Evolutionary conservation across 2,113 vertebrate genomes (phyloP).

Genomic region (Cryptomyrus ogoouensis): DNA sequence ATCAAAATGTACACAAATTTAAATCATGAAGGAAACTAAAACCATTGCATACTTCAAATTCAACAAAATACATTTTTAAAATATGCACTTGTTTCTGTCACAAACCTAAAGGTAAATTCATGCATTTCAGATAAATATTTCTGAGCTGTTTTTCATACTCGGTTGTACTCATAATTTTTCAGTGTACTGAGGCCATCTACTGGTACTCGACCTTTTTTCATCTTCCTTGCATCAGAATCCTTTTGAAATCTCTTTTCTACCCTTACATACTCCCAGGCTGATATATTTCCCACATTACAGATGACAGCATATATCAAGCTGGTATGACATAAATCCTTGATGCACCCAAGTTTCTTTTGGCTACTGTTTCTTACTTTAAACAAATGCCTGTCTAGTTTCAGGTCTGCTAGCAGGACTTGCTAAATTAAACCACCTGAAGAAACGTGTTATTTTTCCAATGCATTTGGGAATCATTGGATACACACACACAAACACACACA

Average conservation of each 20-base stretch:
- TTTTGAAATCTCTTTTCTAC: background rate
- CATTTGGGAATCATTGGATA: background rate
- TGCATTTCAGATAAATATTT: background rate
- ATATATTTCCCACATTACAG: constrained; percentile 35
- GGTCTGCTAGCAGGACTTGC: background rate
- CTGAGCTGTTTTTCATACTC: background rate
- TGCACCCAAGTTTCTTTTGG: constrained; percentile 19
- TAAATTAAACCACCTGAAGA: background rate
- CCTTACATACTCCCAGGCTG: background rate
- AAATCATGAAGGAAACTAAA: background rate
- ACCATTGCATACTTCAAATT: background rate
- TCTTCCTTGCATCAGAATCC: background rate
- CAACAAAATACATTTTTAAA: background rate
- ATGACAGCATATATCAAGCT: constrained; percentile 31
- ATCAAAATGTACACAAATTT: background rate
- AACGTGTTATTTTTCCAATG: background rate
- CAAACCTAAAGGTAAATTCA: background rate
- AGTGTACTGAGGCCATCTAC: constrained; percentile 53
- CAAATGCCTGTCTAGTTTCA: constrained; percentile 26
- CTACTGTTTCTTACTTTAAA: constrained; percentile 29
- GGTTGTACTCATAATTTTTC: constrained; percentile 14
- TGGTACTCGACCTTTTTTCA: constrained; percentile 27
- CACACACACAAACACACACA: too few species aligned
- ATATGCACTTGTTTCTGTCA: background rate
- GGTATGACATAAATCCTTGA: constrained; percentile 26